These are phyloP conservation scores for Cosmopolites sordidus DNA, from an alignment of 2,888 invertebrate species.

Conservation along the genomic window DNA sequence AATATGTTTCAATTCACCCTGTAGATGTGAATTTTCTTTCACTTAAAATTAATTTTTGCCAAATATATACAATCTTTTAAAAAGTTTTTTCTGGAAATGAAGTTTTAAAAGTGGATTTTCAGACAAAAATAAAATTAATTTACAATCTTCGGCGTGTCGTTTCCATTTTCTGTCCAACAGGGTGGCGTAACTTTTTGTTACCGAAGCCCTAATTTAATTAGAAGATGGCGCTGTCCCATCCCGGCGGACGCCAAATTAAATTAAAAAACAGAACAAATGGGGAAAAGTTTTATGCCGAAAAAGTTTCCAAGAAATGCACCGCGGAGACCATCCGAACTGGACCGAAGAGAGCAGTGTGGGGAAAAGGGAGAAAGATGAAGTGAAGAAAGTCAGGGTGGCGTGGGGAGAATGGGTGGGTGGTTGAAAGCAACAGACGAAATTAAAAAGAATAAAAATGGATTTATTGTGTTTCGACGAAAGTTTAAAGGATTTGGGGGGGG, in stretches of 20 bases:
- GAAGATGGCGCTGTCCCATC: background rate
- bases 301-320: conserved; percentile 1
- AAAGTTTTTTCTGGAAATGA: background rate
- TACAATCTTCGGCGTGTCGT: background rate
- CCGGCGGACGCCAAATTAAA: background rate
- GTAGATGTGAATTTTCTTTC: too few relatives aligned
- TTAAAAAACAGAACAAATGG: background rate
- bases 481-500: too few relatives aligned
- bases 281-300: background rate
- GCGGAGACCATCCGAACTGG: background rate
- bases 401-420: too few relatives aligned
- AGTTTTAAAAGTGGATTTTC: too few relatives aligned
- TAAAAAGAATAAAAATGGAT: background rate
- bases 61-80: conserved; percentile 6
- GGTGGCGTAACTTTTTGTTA: background rate
- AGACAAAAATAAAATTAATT: background rate
- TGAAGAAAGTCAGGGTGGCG: too few relatives aligned
- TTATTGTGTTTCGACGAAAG: background rate
- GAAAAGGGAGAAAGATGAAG: background rate
- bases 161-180: background rate
- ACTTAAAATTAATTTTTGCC: too few relatives aligned
- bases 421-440: background rate
- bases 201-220: background rate
- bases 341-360: background rate
- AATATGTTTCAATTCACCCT: too few relatives aligned